Conservation (phyloP, 2,888 invertebrate genomes). For the Polia nebulosa region DNA sequence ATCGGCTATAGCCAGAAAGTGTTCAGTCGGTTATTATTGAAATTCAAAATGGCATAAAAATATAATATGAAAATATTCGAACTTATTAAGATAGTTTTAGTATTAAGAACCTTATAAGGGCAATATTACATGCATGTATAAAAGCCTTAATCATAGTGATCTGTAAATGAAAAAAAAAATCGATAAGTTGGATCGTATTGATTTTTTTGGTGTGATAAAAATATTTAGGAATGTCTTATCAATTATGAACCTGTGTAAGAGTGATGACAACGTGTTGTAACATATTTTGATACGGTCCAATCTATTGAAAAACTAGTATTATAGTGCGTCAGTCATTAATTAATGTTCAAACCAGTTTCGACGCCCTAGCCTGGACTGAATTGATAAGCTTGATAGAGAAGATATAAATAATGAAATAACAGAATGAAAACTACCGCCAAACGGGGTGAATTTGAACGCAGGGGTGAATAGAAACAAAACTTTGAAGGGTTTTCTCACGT, state of each 20-base stretch:
- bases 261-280: not conserved
- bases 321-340: conserved; percentile 13
- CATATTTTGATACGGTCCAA: conserved; percentile 9
- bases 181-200: conserved; percentile 25
- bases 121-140: conserved; percentile 55
- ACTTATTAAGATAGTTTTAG: conserved; percentile 57
- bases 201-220: not conserved
- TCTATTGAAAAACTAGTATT: conserved; percentile 29
- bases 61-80: conserved; percentile 52
- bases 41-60: conserved; percentile 41
- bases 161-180: conserved; percentile 41
- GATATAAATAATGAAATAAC: conserved; percentile 24
- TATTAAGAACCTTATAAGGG: conserved; percentile 50
- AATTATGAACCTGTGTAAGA: not conserved
- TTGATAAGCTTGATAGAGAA: conserved; percentile 15
- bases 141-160: conserved; percentile 62
- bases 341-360: conserved; percentile 21
- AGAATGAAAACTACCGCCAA: not conserved
- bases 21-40: conserved; percentile 42
- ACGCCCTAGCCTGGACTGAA: conserved; percentile 18
- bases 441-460: too few relatives aligned
- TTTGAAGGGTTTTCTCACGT: too few relatives aligned
- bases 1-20: conserved; percentile 43
- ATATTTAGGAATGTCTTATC: not conserved
- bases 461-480: too few relatives aligned